phyloP scores from a whole-genome alignment of 2,888 invertebrate species.

The Amphipyra berbera region DNA sequence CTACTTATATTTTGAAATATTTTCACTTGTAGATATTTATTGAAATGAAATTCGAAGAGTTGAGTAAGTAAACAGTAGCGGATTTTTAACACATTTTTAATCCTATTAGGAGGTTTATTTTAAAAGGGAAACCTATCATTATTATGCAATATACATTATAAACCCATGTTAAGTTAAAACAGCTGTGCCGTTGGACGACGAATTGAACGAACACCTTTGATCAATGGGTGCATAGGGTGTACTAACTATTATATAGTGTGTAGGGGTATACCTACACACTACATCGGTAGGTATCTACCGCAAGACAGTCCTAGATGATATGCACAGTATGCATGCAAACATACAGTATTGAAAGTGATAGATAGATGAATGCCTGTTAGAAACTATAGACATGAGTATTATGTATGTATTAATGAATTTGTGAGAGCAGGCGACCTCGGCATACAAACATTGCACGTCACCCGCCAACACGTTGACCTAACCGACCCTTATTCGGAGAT shows the following conservation, averaged over 20 bases:
- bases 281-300: too few species aligned
- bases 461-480: slow-evolving; percentile 76
- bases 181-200: slow-evolving; percentile 8
- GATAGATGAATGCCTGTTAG: not conserved
- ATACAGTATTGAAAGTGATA: not conserved
- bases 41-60: too few species aligned
- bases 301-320: not conserved
- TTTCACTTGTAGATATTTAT: too few species aligned
- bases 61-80: too few species aligned
- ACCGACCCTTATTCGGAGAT: slow-evolving; percentile 68
- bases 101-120: too few species aligned
- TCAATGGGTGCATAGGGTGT: not conserved
- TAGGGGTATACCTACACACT: too few species aligned
- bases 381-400: not conserved
- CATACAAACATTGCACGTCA: slow-evolving; percentile 72
- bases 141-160: not conserved
- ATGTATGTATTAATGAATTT: slow-evolving; percentile 51
- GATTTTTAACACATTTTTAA: too few species aligned
- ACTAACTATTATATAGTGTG: not conserved
- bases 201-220: not conserved
- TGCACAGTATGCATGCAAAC: slow-evolving; percentile 1
- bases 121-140: too few species aligned
- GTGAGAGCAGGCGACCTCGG: slow-evolving; percentile 77
- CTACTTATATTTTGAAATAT: too few species aligned
- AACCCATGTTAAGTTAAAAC: slow-evolving; percentile 13